Evolutionary conservation across 2,797 vertebrate species (phyloP).

Genomic region (Fistularia commersonii): DNA sequence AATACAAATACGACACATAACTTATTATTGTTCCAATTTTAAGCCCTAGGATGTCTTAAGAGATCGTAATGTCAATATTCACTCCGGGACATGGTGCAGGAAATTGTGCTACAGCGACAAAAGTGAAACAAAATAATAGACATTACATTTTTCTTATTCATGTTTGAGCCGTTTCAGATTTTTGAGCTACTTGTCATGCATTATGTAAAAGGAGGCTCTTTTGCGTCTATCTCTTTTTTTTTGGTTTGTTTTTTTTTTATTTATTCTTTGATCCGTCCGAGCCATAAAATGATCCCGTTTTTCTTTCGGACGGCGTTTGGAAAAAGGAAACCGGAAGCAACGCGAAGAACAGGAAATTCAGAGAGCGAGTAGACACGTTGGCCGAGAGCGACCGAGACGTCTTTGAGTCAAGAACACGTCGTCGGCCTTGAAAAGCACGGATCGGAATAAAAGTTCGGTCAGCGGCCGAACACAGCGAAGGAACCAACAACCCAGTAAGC

Average conservation of each 20-base stretch:
- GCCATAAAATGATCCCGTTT: no score
- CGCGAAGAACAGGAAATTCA: conserved; percentile 1
- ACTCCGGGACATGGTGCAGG: conserved; percentile 63
- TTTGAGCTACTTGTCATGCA: conserved; percentile 73
- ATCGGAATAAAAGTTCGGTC: no score
- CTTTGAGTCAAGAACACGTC: neutral
- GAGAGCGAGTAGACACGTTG: conserved; percentile 25
- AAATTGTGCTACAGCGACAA: conserved; percentile 75
- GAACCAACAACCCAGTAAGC: conserved; percentile 28
- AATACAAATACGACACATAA: conserved; percentile 74
- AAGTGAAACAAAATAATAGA: conserved; percentile 21
- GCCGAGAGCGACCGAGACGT: conserved; percentile 21
- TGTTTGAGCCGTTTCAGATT: conserved; percentile 41
- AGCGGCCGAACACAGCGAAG: neutral
- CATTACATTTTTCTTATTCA: conserved; percentile 59
- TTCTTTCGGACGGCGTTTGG: conserved; percentile 28
- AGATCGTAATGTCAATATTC: conserved; percentile 49
- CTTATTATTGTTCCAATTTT: conserved; percentile 43
- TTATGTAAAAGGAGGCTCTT: conserved; percentile 52
- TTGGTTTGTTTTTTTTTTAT: conserved; percentile 3
- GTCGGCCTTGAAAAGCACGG: no score
- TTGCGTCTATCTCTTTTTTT: conserved; percentile 10
- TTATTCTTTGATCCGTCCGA: conserved; percentile 8
- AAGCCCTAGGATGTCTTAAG: conserved; percentile 64
- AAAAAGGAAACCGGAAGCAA: conserved; percentile 17